Evolutionary conservation across 2,113 vertebrate species (phyloP), one percentile per base, ranked within the genome.

Genomic region (Sinocyclocheilus rhinocerous): DNA sequence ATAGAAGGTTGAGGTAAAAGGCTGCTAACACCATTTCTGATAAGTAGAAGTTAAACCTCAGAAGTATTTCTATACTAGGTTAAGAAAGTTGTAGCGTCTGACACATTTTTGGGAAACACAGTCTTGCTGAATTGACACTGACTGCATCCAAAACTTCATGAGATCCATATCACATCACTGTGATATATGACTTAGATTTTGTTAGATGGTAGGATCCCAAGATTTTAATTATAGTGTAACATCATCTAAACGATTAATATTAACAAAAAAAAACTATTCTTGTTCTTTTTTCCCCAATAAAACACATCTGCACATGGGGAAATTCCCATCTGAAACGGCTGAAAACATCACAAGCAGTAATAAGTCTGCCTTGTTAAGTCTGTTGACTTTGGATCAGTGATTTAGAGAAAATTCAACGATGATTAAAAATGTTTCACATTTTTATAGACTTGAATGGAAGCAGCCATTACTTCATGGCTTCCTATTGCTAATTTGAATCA

Each of bases 191-290:
- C 67, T 48, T 24, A 39, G 80, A 69, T 81, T 82, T 76, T 65
- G 39, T 67, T 50, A 85, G 45, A 50, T 65, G 84, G 33, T 76
- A 45, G 65, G 85, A 61, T 73, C 52, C 52, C 52, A 73, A 33
- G 26, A 6, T 18, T 76, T 81, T 24, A 86, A 86, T 86, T 63
- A 86, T 20, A 83, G 79, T 65, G 76, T 52, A 50, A 73, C 42
- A 65, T 50, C 80, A 81, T 85, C 81, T 86, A 87, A 89, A 80
- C 55, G 20, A 57, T 83, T 76, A 11, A 29, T 72, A 69, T 75
- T 59, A 72, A 84, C 55, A 36, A 20, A 63, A 39, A 55, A 84
- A 55, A 84, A 42, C 39, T 24, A 50, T 59, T 63, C 72, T 61
- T 9, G 42, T 45, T 42, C 39, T 84, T 42, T 50, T 50, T 16